phyloP scores from a whole-genome alignment of 30 jellyfish, hydroid and myxozoan species.

The Pelagia noctiluca region DNA sequence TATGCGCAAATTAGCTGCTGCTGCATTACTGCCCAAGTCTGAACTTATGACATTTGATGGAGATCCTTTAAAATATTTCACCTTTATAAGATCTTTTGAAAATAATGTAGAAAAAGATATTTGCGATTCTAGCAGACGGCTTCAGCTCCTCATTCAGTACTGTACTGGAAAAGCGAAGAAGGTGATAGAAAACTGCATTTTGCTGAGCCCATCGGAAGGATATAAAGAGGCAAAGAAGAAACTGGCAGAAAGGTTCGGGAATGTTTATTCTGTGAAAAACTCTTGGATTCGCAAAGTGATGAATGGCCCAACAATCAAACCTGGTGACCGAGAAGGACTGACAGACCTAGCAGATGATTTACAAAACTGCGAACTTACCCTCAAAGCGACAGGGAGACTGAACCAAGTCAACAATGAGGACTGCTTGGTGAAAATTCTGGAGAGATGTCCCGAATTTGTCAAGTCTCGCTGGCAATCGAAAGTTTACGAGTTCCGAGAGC shows the following conservation, averaged over 20 bases:
- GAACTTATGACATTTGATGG: slow-evolving; percentile 59
- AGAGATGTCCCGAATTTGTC: slow-evolving; percentile 27
- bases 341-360: slow-evolving; percentile 17
- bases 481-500: slow-evolving; percentile 11
- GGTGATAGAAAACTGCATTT: slow-evolving; percentile 67
- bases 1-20: slow-evolving; percentile 55
- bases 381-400: slow-evolving; percentile 22
- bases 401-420: slow-evolving; percentile 15
- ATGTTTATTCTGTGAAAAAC: not conserved
- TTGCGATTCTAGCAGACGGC: slow-evolving; percentile 34
- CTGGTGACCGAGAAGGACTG: slow-evolving; percentile 35
- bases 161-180: slow-evolving; percentile 62
- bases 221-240: slow-evolving; percentile 39
- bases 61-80: slow-evolving; percentile 48
- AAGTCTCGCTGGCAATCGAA: slow-evolving; percentile 33
- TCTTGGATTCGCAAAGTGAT: not conserved
- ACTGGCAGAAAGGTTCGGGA: slow-evolving; percentile 53
- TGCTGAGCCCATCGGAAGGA: slow-evolving; percentile 50
- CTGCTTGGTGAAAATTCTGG: slow-evolving; percentile 7
- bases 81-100: slow-evolving; percentile 44
- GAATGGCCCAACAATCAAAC: slow-evolving; percentile 12
- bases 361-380: slow-evolving; percentile 14
- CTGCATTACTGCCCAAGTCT: slow-evolving; percentile 52
- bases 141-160: slow-evolving; percentile 55
- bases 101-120: slow-evolving; percentile 48